Percentiles rank a stretch among this genome's conserved stretches.
These are phyloP conservation scores for Drosophila willistoni DNA, from an alignment of 1,140 invertebrate genomes.

Conservation along the genomic window DNA sequence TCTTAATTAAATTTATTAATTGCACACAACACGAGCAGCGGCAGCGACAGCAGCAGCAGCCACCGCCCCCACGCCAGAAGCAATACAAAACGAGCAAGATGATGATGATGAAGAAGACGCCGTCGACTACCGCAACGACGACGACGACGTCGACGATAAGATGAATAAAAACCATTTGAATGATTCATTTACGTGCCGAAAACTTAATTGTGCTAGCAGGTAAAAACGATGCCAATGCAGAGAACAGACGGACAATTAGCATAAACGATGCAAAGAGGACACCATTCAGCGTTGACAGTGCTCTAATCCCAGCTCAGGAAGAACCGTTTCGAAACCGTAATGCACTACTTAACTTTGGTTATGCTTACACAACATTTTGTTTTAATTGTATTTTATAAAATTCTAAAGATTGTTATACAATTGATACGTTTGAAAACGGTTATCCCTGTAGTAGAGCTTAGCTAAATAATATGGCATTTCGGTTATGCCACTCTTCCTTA, in stretches of 20 bases:
- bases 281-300: background rate
- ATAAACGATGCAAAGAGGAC: conserved; percentile 28
- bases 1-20: conserved; percentile 82
- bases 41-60: conserved; percentile 34
- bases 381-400: too few relatives aligned
- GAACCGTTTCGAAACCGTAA: too few relatives aligned
- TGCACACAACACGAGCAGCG: conserved; percentile 74
- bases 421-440: too few relatives aligned
- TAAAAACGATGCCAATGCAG: conserved; percentile 26
- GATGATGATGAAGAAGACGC: conserved; percentile 6
- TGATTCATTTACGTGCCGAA: conserved; percentile 73
- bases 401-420: too few relatives aligned
- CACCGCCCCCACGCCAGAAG: conserved; percentile 37
- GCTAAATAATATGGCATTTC: too few relatives aligned
- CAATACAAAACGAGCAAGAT: conserved; percentile 24
- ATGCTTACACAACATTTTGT: too few relatives aligned
- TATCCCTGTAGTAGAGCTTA: too few relatives aligned
- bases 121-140: conserved; percentile 5
- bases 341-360: too few relatives aligned
- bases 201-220: conserved; percentile 52
- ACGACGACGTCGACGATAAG: conserved; percentile 14
- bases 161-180: conserved; percentile 45
- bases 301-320: conserved; percentile 20
- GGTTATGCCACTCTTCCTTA: background rate
- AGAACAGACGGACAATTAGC: conserved; percentile 15